Percentiles rank a stretch among this genome's conserved stretches.
Evolutionary conservation across 2,888 invertebrate genomes (phyloP).

Genomic region (Phasia obesa): DNA sequence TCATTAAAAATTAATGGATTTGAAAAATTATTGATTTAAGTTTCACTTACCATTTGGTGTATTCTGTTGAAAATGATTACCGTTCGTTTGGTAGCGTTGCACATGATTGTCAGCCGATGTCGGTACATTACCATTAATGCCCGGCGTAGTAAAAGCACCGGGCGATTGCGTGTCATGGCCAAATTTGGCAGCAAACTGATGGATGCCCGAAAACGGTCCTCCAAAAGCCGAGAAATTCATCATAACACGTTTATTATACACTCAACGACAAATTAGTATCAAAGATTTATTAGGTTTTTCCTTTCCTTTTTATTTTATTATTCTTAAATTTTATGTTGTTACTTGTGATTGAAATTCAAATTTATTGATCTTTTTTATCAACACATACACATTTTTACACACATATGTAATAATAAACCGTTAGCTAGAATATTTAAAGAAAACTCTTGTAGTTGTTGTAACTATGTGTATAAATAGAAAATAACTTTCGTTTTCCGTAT

Average conservation of each 20-base stretch:
- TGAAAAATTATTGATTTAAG: neutral
- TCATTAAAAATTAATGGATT: neutral
- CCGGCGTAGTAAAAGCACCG: constrained; percentile 82
- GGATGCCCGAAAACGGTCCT: constrained; percentile 82
- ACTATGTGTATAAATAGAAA: constrained; percentile 35
- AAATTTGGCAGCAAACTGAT: constrained; percentile 83
- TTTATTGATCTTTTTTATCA: constrained; percentile 48
- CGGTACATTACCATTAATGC: constrained; percentile 78
- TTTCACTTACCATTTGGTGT: constrained; percentile 81
- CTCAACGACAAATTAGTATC: neutral
- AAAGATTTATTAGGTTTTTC: constrained; percentile 27
- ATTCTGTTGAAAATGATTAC: constrained; percentile 83
- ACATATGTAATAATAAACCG: constrained; percentile 27
- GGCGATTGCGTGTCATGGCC: constrained; percentile 81
- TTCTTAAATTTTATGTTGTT: neutral
- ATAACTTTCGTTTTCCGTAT: constrained; percentile 72
- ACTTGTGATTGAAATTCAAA: neutral
- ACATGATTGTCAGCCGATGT: constrained; percentile 80
- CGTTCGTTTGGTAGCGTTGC: constrained; percentile 82
- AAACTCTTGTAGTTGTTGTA: constrained; percentile 24
- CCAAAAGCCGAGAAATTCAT: constrained; percentile 83
- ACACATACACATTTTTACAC: constrained; percentile 20
- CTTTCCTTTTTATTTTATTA: neutral
- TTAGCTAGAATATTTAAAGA: constrained; percentile 30
- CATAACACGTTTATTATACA: constrained; percentile 76